Conservation (phyloP, 2,888 invertebrate genomes). For the Bibio marci region DNA sequence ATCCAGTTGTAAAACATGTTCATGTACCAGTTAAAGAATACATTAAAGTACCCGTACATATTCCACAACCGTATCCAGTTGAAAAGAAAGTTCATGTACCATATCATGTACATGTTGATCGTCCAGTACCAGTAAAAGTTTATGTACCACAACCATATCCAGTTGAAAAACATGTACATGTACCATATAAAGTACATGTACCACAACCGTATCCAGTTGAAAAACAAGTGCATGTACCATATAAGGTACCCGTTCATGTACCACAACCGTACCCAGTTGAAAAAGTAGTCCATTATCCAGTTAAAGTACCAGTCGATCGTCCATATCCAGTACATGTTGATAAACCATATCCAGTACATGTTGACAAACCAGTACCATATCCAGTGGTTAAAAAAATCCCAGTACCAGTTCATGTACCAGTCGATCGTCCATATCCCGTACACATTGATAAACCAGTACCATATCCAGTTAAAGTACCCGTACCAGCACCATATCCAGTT, state of each 20-base stretch:
- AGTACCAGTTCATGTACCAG: slow-evolving; percentile 38
- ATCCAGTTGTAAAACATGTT: slow-evolving; percentile 50
- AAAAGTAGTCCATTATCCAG: slow-evolving; percentile 49
- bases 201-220: slow-evolving; percentile 48
- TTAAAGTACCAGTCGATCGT: slow-evolving; percentile 47
- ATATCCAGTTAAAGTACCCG: slow-evolving; percentile 59
- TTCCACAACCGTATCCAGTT: slow-evolving; percentile 54
- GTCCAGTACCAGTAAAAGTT: slow-evolving; percentile 53
- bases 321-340: slow-evolving; percentile 50
- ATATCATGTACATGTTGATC: slow-evolving; percentile 41
- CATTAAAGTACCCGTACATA: slow-evolving; percentile 62
- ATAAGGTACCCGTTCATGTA: slow-evolving; percentile 49
- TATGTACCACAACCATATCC: slow-evolving; percentile 59
- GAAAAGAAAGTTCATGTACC: slow-evolving; percentile 41
- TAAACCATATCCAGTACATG: slow-evolving; percentile 40
- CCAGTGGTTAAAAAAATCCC: slow-evolving; percentile 42
- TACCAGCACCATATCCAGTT: slow-evolving; percentile 66
- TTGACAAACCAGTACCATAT: slow-evolving; percentile 37
- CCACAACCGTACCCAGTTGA: slow-evolving; percentile 56
- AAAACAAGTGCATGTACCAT: slow-evolving; percentile 43
- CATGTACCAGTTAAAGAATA: slow-evolving; percentile 61
- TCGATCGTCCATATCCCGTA: slow-evolving; percentile 42
- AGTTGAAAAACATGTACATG: slow-evolving; percentile 59
- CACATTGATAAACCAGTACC: slow-evolving; percentile 55
- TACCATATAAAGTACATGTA: slow-evolving; percentile 53